phyloP scores from a whole-genome alignment of 2,888 invertebrate genomes.

The Xanthia icteritia region DNA sequence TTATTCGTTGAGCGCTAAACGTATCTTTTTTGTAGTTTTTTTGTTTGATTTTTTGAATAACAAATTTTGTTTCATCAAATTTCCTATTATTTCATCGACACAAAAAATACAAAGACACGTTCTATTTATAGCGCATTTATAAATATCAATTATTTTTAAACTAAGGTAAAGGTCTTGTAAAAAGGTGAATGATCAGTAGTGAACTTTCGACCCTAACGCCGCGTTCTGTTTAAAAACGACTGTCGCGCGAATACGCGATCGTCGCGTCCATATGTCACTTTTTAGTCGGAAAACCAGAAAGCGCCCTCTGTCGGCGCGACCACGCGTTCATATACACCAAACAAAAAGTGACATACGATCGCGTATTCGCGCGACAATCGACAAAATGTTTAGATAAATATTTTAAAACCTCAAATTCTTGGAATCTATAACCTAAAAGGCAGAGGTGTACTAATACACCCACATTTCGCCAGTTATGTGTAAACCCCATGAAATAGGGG shows the following conservation, averaged over 20 bases:
- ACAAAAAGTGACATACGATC: too few relatives aligned
- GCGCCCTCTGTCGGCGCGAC: too few relatives aligned
- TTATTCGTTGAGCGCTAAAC: not conserved
- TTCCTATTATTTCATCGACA: not conserved
- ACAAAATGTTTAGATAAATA: too few relatives aligned
- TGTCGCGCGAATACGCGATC: not conserved
- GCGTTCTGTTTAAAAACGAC: not conserved
- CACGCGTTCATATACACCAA: too few relatives aligned
- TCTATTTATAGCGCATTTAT: slow-evolving; percentile 5
- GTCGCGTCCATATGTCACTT: not conserved
- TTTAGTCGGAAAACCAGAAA: not conserved
- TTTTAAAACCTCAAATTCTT: not conserved
- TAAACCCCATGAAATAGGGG: not conserved
- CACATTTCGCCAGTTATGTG: not conserved
- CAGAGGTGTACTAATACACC: not conserved
- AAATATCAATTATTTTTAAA: slow-evolving; percentile 13
- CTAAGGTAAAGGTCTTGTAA: not conserved
- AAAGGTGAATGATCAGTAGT: not conserved
- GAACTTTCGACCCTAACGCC: not conserved
- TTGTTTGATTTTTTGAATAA: too few relatives aligned
- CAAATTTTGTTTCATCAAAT: too few relatives aligned
- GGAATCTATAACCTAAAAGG: not conserved
- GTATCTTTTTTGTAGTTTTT: not conserved
- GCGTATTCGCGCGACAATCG: too few relatives aligned
- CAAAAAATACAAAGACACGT: not conserved